phyloP scores from a whole-genome alignment of 2,888 invertebrate genomes.

The Nomada ferruginata region DNA sequence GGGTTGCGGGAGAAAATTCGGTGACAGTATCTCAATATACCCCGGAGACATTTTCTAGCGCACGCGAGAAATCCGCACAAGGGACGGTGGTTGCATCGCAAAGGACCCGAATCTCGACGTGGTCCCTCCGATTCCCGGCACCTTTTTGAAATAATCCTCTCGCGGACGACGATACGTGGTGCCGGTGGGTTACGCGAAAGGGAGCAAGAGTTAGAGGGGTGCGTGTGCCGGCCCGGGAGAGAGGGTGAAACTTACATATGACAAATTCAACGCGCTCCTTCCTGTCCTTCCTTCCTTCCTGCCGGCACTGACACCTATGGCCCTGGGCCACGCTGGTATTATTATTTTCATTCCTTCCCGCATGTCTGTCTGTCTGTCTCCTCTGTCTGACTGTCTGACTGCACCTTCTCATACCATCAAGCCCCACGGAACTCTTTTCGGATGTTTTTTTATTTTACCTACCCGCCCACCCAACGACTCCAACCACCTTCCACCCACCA shows the following conservation, averaged over 20 bases:
- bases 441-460: conserved; percentile 59
- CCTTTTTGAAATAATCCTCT: conserved; percentile 71
- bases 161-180: conserved; percentile 62
- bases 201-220: conserved; percentile 49
- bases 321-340: conserved; percentile 81
- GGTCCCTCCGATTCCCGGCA: conserved; percentile 66
- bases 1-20: conserved; percentile 72
- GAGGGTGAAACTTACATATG: conserved; percentile 79
- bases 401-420: conserved; percentile 66
- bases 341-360: conserved; percentile 83
- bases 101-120: conserved; percentile 74
- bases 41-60: conserved; percentile 74
- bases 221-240: conserved; percentile 60
- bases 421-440: conserved; percentile 68
- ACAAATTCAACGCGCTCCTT: conserved; percentile 79
- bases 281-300: conserved; percentile 73
- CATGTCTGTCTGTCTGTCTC: conserved; percentile 77
- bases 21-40: conserved; percentile 79
- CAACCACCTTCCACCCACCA: conserved; percentile 45
- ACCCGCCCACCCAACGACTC: conserved; percentile 37
- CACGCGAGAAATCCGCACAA: conserved; percentile 60
- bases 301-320: conserved; percentile 80
- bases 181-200: conserved; percentile 21
- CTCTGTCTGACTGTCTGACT: conserved; percentile 71
- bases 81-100: conserved; percentile 64